Evolutionary conservation across 2,113 vertebrate genomes (phyloP).

Genomic region (Azemiops feae): DNA sequence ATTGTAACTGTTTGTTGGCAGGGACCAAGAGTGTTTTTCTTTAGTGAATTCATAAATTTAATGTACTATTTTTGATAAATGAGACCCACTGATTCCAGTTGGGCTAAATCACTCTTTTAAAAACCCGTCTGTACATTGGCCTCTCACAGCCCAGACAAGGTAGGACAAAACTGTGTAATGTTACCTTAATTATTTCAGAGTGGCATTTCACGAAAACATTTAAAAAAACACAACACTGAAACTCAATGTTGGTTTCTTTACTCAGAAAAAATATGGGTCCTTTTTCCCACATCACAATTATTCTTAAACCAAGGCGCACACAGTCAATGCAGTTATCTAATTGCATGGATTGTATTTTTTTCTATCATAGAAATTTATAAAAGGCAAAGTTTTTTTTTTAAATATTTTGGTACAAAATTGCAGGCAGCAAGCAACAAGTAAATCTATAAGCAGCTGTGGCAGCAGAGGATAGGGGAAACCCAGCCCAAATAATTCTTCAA

Average conservation of each 20-base stretch:
- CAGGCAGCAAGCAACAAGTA: constrained; percentile 75
- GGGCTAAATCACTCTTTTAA: constrained; percentile 43
- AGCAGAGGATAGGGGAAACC: neutral
- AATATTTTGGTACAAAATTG: constrained; percentile 47
- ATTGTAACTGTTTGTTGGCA: constrained; percentile 38
- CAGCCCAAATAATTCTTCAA: constrained; percentile 56
- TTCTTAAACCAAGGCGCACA: constrained; percentile 23
- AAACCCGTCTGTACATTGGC: constrained; percentile 27
- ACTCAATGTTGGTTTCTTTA: constrained; percentile 46
- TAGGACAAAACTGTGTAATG: constrained; percentile 25
- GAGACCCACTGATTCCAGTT: constrained; percentile 38
- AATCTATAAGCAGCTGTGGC: constrained; percentile 64
- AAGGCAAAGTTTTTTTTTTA: neutral
- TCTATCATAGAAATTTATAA: neutral
- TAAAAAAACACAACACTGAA: neutral
- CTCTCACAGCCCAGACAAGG: constrained; percentile 9
- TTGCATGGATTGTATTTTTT: constrained; percentile 40
- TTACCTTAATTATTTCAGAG: neutral
- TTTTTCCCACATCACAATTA: constrained; percentile 19
- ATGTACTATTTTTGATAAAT: constrained; percentile 54
- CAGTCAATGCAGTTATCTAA: constrained; percentile 31
- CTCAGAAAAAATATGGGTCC: constrained; percentile 18
- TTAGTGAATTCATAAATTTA: constrained; percentile 18
- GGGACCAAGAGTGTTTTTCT: constrained; percentile 22
- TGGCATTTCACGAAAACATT: constrained; percentile 12